These are phyloP conservation scores for Acrobasis consociella DNA, from an alignment of 2,888 invertebrate genomes.

Conservation along the genomic window DNA sequence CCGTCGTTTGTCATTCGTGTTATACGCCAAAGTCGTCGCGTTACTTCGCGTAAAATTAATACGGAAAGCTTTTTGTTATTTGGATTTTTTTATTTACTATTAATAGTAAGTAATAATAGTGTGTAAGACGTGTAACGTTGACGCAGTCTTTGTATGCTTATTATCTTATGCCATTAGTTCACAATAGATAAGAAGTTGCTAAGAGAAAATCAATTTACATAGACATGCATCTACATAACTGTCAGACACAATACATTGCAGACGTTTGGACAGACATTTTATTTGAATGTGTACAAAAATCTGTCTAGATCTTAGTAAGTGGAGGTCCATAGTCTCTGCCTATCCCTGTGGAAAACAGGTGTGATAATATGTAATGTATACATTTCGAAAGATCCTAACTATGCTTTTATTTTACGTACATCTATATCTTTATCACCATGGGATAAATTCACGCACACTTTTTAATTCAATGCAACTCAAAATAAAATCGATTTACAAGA, in stretches of 20 bases:
- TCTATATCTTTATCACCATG: too few species aligned
- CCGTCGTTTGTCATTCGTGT: constrained; percentile 67
- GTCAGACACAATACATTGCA: not conserved
- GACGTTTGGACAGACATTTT: not conserved
- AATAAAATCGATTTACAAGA: not conserved
- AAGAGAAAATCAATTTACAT: not conserved
- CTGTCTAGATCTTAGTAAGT: too few species aligned
- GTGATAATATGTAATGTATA: too few species aligned
- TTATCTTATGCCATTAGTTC: not conserved
- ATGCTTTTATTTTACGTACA: too few species aligned
- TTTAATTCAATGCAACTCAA: not conserved
- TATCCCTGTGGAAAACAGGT: too few species aligned
- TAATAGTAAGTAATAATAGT: not conserved
- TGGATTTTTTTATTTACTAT: constrained; percentile 4
- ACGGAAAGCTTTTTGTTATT: constrained; percentile 26
- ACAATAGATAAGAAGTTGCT: not conserved
- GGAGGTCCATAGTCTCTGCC: too few species aligned
- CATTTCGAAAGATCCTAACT: too few species aligned
- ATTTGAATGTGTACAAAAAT: too few species aligned
- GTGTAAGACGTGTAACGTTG: not conserved
- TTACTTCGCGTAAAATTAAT: constrained; percentile 49
- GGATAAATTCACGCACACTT: too few species aligned
- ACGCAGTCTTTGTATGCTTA: not conserved
- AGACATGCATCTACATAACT: not conserved
- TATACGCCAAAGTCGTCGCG: constrained; percentile 51